These are phyloP conservation scores for Lepidothrix coronata DNA, from an alignment of 2,113 vertebrate genomes.

Conservation along the genomic window DNA sequence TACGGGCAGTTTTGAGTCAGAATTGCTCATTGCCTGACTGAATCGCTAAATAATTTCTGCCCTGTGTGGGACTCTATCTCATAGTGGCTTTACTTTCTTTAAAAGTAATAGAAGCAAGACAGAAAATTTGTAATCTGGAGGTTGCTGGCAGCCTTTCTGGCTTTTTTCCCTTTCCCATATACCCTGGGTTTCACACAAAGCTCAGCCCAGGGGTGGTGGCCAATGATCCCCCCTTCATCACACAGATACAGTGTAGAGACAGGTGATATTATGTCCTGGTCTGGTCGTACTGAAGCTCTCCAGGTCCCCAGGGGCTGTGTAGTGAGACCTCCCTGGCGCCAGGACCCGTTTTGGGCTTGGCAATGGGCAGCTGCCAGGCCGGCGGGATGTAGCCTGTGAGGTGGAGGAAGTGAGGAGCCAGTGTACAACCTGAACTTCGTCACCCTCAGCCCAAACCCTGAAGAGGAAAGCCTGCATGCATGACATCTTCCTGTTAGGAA, in stretches of 20 bases:
- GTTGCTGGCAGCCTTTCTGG: not conserved
- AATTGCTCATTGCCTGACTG: not conserved
- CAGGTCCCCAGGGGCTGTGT: not conserved
- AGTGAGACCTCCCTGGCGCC: not conserved
- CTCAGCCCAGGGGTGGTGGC: not conserved
- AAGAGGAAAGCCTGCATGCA: conserved; percentile 51
- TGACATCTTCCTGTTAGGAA: conserved; percentile 65
- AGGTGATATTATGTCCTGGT: not conserved
- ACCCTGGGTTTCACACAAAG: not conserved
- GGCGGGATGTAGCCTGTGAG: not conserved
- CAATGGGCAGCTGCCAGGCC: fast-evolving
- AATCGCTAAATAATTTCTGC: not conserved
- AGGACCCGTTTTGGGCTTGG: not conserved
- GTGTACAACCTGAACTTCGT: conserved; percentile 34
- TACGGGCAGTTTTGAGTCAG: not conserved
- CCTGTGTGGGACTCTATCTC: not conserved
- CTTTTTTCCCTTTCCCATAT: not conserved
- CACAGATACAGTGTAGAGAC: not conserved
- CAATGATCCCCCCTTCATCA: not conserved
- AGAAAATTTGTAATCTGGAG: not conserved
- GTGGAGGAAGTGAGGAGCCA: conserved; percentile 24
- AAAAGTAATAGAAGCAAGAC: not conserved
- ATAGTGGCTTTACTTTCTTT: not conserved
- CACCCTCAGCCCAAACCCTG: conserved; percentile 8
- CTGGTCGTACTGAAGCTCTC: fast-evolving